phyloP scores from a whole-genome alignment of 2,888 invertebrate species.

The Notodonta dromedarius region DNA sequence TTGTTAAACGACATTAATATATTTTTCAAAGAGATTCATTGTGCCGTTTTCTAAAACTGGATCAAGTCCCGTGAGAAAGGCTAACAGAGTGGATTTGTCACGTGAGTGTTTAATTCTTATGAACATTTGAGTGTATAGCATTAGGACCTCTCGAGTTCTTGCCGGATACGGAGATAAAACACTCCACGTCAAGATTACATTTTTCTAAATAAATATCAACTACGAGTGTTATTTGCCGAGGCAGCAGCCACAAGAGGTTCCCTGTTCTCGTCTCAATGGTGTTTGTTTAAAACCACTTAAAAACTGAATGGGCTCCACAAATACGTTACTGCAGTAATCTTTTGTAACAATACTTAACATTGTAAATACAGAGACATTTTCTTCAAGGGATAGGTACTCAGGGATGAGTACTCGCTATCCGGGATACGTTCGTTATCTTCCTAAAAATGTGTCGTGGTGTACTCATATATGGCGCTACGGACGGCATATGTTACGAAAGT shows the following conservation, averaged over 20 bases:
- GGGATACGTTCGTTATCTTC: too few relatives aligned
- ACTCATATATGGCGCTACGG: too few relatives aligned
- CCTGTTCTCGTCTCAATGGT: constrained; percentile 67
- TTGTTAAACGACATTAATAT: constrained; percentile 33
- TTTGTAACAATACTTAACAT: constrained; percentile 64
- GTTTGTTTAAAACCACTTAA: constrained; percentile 78
- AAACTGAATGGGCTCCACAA: constrained; percentile 67
- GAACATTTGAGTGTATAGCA: constrained; percentile 49
- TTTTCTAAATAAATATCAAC: constrained; percentile 68
- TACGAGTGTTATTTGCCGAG: constrained; percentile 61
- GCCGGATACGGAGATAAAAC: constrained; percentile 74
- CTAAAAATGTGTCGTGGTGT: too few relatives aligned
- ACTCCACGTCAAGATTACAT: constrained; percentile 68
- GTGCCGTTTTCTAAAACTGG: neutral
- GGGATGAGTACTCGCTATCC: too few relatives aligned
- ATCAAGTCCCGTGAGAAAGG: constrained; percentile 61
- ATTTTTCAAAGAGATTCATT: constrained; percentile 10
- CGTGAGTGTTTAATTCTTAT: constrained; percentile 55
- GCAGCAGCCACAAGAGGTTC: constrained; percentile 61
- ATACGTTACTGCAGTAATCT: constrained; percentile 69
- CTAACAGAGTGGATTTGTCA: constrained; percentile 52
- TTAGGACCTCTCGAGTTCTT: constrained; percentile 42
- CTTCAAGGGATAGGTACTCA: neutral
- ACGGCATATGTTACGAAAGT: constrained; percentile 31
- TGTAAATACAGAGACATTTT: constrained; percentile 40